Percentiles rank a stretch among this genome's conserved stretches.
These are phyloP conservation scores for Melipona beecheii DNA, from an alignment of 2,888 invertebrate genomes.

Conservation along the genomic window DNA sequence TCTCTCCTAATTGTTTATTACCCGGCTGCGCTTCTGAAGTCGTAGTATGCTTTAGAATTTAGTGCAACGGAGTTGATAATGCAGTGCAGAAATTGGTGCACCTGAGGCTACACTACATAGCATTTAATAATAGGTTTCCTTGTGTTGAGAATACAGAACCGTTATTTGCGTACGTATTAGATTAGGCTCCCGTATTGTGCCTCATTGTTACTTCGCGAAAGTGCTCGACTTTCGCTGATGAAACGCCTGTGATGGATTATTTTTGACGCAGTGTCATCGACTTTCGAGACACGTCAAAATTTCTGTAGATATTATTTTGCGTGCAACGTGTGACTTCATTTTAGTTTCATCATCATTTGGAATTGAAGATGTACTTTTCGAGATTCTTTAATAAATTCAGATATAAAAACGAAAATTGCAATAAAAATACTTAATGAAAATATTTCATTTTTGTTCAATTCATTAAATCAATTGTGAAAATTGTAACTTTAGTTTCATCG, in stretches of 20 bases:
- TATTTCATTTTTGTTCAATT: no score
- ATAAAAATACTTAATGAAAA: no score
- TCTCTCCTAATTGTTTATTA: conserved; percentile 52
- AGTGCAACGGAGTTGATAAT: conserved; percentile 50
- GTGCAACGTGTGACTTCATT: no score
- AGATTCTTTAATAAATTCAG: no score
- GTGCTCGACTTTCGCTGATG: not conserved
- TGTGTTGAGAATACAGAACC: conserved; percentile 12
- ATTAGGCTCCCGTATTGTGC: conserved; percentile 15
- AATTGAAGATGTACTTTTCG: no score
- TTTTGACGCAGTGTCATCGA: not conserved
- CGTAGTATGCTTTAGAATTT: conserved; percentile 45
- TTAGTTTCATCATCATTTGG: no score
- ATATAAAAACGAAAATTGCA: no score
- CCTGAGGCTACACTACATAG: conserved; percentile 43
- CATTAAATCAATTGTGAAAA: no score
- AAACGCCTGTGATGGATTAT: not conserved
- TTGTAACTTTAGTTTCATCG: no score
- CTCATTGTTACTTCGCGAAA: conserved; percentile 4
- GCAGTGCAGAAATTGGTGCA: conserved; percentile 46
- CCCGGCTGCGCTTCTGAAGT: conserved; percentile 38
- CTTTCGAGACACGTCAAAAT: not conserved
- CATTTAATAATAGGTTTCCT: conserved; percentile 48
- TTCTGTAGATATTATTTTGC: no score
- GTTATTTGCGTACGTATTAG: conserved; percentile 29